Conservation (phyloP, 2,113 vertebrate genomes). For the Sebastes fasciatus region DNA sequence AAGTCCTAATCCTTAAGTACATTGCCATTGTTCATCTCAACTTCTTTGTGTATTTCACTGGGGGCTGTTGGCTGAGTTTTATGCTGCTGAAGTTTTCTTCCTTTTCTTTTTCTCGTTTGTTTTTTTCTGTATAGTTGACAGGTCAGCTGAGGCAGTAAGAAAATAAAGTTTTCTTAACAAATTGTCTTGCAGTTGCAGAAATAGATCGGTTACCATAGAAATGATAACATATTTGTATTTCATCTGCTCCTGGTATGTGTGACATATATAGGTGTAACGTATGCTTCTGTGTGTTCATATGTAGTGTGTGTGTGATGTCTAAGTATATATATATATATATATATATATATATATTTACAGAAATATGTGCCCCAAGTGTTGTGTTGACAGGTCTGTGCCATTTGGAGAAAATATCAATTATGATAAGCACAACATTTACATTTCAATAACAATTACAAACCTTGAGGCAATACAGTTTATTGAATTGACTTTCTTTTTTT, state of each 20-base stretch:
- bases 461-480: slow-evolving; percentile 8
- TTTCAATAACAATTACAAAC: slow-evolving; percentile 11
- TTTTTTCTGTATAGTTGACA: not conserved
- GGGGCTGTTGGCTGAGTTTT: slow-evolving; percentile 19
- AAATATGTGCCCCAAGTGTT: not conserved
- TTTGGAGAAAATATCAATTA: not conserved
- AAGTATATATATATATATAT: not conserved
- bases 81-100: not conserved
- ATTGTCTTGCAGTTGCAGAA: not conserved
- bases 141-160: slow-evolving; percentile 7
- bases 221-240: not conserved
- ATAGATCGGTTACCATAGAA: not conserved
- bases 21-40: slow-evolving; percentile 2
- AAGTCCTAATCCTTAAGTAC: not conserved
- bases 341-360: not conserved
- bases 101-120: not conserved
- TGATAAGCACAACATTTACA: slow-evolving; percentile 27
- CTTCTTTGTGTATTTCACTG: slow-evolving; percentile 23
- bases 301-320: too few species aligned
- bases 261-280: not conserved
- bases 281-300: not conserved
- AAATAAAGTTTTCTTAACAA: slow-evolving; percentile 13
- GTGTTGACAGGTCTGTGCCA: not conserved
- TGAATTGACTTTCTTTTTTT: not conserved
- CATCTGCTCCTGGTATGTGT: too few species aligned